phyloP scores from a whole-genome alignment of 2,113 vertebrate species.

The Xiphophorus couchianus region DNA sequence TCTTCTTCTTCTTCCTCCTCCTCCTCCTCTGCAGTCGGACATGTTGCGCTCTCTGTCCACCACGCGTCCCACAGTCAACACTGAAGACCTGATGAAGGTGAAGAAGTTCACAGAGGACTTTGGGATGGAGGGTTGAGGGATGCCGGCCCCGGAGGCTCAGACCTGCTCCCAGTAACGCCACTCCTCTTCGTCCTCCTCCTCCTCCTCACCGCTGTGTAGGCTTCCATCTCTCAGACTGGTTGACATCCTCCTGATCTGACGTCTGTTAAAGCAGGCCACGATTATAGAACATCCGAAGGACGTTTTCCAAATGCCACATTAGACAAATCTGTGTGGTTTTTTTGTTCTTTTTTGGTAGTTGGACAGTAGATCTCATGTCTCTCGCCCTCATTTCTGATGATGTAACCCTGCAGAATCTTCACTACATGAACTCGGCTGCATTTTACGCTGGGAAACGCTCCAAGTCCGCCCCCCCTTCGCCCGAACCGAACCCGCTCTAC shows the following conservation, averaged over 20 bases:
- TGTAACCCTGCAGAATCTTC: constrained; percentile 5
- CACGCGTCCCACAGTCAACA: constrained; percentile 94
- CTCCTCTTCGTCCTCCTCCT: not conserved
- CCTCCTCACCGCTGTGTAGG: constrained; percentile 18
- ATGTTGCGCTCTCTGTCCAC: constrained; percentile 96
- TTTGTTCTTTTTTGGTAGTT: constrained; percentile 17
- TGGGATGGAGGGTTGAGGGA: constrained; percentile 92
- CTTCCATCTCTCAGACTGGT: constrained; percentile 17
- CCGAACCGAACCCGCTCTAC: constrained; percentile 2
- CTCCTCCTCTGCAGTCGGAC: constrained; percentile 84
- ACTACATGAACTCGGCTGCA: constrained; percentile 34
- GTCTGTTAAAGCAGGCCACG: not conserved
- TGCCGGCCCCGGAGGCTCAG: constrained; percentile 20
- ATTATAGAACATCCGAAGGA: constrained; percentile 40
- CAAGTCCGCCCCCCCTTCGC: not conserved
- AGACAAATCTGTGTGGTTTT: constrained; percentile 29
- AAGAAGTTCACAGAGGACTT: constrained; percentile 99
- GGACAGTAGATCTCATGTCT: constrained; percentile 34
- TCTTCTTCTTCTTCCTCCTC: not conserved
- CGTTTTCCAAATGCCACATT: constrained; percentile 24
- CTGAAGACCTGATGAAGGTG: constrained; percentile 93
- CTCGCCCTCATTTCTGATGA: constrained; percentile 10
- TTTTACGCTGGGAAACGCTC: constrained; percentile 12
- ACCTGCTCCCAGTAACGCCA: constrained; percentile 19
- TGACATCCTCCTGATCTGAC: not conserved